Percentiles rank a stretch among this genome's conserved stretches.
Evolutionary conservation across 2,113 vertebrate species (phyloP).

Genomic region (Aegotheles bennettii): DNA sequence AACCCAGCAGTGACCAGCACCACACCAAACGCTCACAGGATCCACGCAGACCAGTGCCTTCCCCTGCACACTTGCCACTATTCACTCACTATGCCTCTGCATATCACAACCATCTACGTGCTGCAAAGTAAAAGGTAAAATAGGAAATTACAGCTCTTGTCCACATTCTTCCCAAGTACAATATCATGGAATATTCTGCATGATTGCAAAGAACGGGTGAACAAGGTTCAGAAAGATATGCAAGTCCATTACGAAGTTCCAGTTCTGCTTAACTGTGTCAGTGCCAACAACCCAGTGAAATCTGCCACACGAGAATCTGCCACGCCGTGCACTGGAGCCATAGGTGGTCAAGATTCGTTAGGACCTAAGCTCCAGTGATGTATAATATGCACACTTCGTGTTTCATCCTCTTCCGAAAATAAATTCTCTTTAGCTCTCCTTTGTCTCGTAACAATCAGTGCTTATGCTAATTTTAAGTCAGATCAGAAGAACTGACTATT

Average conservation of each 20-base stretch:
- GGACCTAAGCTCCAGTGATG: neutral
- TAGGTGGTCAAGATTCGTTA: neutral
- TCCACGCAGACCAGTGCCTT: neutral
- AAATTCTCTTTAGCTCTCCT: neutral
- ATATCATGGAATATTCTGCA: neutral
- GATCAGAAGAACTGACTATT: neutral
- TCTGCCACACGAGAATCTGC: neutral
- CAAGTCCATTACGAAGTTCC: neutral
- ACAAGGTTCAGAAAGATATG: neutral
- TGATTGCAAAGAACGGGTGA: neutral
- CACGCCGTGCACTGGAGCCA: neutral
- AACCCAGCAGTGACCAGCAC: neutral
- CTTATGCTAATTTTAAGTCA: neutral
- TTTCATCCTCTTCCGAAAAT: neutral
- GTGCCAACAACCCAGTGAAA: neutral
- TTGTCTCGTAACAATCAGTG: neutral
- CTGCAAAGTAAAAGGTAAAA: neutral
- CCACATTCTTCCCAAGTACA: neutral
- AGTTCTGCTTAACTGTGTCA: neutral
- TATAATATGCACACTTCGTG: neutral
- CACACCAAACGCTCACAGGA: neutral
- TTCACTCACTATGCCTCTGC: neutral
- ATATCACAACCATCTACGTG: rapidly evolving
- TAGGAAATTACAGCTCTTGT: neutral
- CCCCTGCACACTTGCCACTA: neutral